Evolutionary conservation across 1,140 invertebrate genomes (phyloP), one percentile per base, ranked within the genome.

Genomic region (Lepidotrigona ventralis): DNA sequence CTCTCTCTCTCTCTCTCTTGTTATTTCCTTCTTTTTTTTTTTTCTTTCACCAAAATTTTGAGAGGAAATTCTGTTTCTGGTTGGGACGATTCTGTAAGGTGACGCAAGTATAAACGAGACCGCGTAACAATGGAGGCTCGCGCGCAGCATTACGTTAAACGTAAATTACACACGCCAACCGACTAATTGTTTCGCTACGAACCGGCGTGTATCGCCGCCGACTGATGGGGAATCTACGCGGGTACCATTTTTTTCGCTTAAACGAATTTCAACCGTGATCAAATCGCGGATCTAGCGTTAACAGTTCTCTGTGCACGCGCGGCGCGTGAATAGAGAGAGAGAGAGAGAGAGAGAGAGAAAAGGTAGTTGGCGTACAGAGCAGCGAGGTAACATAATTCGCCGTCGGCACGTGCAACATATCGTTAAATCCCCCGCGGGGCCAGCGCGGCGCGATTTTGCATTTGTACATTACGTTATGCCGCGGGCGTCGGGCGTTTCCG

Each of bases 381-480:
- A 3, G 64, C 69, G 58, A 56, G 84, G 84, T 90, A 90, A 91
- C 76, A 86, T 88, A 86, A 90, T 90, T 90, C 81, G 89, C 79
- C 87, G 81, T 85, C 77, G 74, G 72, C 82, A 75, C 84, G 76
- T 46, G 79, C 79, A 46, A 69, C 29, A 39, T 70, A 88, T 86
- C 86, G 88, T 88, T 89, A 86, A 86, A 84, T 76, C 73, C 84
- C 89, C 85, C 83, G 78, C 85, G 88, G 90, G 89, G 83, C 51
- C 33, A n/a, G 58, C n/a, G 74, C 63, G 69, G 33, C 76, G 81
- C 83, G 83, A 90, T 91, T 90, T 89, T 87, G 85, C 84, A 84
- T 87, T 81, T 79, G 79, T 80, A 73, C 84, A 84, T 90, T 90
- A 90, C 83, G 79, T 84, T 81, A 83, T 79, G 83, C 88, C 84